Conservation (phyloP, 2,113 vertebrate genomes). For the Platycercus adscitus region DNA sequence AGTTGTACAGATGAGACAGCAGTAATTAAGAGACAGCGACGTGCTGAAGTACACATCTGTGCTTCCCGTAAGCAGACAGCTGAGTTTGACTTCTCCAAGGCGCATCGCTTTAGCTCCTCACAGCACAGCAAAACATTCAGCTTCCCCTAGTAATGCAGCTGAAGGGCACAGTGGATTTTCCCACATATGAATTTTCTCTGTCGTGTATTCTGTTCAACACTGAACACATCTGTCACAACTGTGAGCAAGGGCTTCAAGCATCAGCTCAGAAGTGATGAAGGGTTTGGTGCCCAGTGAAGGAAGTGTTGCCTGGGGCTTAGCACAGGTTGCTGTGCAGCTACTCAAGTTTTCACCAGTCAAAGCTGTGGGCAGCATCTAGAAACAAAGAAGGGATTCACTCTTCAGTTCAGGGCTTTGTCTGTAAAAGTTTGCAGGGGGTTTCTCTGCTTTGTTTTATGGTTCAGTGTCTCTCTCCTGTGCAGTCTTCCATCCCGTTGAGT, state of each 20-base stretch:
- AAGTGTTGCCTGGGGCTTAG: not conserved
- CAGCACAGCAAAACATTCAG: not conserved
- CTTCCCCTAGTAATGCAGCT: not conserved
- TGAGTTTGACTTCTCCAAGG: not conserved
- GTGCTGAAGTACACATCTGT: not conserved
- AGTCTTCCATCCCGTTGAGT: conserved; percentile 99
- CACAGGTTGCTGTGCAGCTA: not conserved
- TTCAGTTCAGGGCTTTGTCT: not conserved
- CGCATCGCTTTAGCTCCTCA: not conserved
- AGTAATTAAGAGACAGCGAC: not conserved
- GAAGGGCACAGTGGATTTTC: not conserved
- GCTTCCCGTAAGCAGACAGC: not conserved
- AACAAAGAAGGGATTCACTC: not conserved
- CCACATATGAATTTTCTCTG: not conserved
- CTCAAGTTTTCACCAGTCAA: not conserved
- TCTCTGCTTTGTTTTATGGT: not conserved
- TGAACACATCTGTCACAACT: not conserved
- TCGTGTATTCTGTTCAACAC: not conserved
- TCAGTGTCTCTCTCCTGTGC: not conserved
- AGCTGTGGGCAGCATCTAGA: not conserved
- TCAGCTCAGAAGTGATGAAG: not conserved
- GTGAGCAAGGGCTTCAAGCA: not conserved
- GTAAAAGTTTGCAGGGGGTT: not conserved
- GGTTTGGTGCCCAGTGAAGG: not conserved
- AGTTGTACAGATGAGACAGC: not conserved